Conservation (phyloP, 1,140 invertebrate species). For the Thaumatotibia leucotreta region DNA sequence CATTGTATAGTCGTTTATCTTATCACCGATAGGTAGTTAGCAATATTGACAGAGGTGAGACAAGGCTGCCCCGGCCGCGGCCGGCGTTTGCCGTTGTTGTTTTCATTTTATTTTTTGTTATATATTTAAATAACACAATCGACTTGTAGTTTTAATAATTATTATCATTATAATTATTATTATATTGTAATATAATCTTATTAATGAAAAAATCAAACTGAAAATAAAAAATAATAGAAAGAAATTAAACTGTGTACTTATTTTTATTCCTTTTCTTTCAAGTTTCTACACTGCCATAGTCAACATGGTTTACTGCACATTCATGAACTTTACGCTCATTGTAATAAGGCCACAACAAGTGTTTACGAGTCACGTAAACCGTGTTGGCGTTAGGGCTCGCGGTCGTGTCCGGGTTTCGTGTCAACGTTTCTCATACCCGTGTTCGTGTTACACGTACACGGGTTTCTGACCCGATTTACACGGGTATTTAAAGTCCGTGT, state of each 20-base stretch:
- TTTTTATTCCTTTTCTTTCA: conserved; percentile 26
- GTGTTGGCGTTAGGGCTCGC: no score
- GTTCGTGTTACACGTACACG: no score
- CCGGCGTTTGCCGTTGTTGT: conserved; percentile 55
- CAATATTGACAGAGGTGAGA: conserved; percentile 58
- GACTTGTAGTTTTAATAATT: conserved; percentile 75
- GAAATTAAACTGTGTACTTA: conserved; percentile 46
- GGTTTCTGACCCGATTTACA: no score
- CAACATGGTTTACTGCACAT: no score
- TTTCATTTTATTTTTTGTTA: conserved; percentile 71
- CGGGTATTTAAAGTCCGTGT: no score
- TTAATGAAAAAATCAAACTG: conserved; percentile 75
- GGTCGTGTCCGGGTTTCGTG: no score
- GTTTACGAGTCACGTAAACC: no score
- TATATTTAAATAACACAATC: conserved; percentile 75
- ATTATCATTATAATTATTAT: conserved; percentile 71
- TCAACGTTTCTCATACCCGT: no score
- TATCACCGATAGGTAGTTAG: conserved; percentile 59
- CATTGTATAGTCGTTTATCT: conserved; percentile 71
- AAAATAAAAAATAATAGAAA: conserved; percentile 71
- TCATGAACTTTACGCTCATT: no score
- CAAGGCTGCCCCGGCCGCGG: conserved; percentile 40
- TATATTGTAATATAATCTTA: conserved; percentile 77
- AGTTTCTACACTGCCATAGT: no score
- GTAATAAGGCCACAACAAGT: no score